A percentile compares a stretch with the other conserved stretches of the same genome.
These are phyloP conservation scores for Clusia tigrina DNA, from an alignment of 2,888 invertebrate genomes.

Conservation along the genomic window DNA sequence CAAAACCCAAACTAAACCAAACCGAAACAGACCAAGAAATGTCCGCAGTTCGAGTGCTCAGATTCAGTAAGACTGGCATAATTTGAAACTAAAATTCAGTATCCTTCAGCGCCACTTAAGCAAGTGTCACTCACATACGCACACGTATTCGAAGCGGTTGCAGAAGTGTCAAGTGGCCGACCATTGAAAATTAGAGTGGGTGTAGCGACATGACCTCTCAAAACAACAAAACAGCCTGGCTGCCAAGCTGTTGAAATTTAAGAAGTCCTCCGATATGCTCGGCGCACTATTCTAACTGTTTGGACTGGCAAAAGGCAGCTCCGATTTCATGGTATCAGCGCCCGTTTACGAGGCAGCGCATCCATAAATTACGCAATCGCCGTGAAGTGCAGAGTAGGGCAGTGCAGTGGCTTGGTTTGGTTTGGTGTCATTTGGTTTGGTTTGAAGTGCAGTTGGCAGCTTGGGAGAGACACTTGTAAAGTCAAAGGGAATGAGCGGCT, in stretches of 20 bases:
- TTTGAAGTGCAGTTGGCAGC: too few species aligned
- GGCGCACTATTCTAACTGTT: slow-evolving; percentile 21
- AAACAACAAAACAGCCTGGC: slow-evolving; percentile 21
- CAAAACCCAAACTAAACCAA: slow-evolving; percentile 39
- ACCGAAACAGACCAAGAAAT: slow-evolving; percentile 14
- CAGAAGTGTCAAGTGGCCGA: slow-evolving; percentile 9
- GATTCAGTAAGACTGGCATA: neutral
- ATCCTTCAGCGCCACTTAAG: slow-evolving; percentile 54
- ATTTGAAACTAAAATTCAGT: neutral
- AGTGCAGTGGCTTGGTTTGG: slow-evolving; percentile 1
- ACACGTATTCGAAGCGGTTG: too few species aligned
- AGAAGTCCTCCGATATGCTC: slow-evolving; percentile 12
- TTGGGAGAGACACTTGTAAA: too few species aligned
- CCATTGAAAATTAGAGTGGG: neutral
- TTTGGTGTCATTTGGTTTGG: too few species aligned
- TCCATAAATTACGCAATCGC: slow-evolving; percentile 51
- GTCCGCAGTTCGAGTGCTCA: neutral
- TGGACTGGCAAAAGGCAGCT: slow-evolving; percentile 27
- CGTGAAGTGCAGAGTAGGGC: slow-evolving; percentile 19
- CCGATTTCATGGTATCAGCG: slow-evolving; percentile 46
- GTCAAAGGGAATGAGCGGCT: too few species aligned
- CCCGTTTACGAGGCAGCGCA: slow-evolving; percentile 44
- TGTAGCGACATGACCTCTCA: slow-evolving; percentile 21
- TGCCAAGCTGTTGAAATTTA: slow-evolving; percentile 22
- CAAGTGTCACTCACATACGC: too few species aligned